Conservation (phyloP, 2,797 vertebrate genomes). For the Setipinna tenuifilis region DNA sequence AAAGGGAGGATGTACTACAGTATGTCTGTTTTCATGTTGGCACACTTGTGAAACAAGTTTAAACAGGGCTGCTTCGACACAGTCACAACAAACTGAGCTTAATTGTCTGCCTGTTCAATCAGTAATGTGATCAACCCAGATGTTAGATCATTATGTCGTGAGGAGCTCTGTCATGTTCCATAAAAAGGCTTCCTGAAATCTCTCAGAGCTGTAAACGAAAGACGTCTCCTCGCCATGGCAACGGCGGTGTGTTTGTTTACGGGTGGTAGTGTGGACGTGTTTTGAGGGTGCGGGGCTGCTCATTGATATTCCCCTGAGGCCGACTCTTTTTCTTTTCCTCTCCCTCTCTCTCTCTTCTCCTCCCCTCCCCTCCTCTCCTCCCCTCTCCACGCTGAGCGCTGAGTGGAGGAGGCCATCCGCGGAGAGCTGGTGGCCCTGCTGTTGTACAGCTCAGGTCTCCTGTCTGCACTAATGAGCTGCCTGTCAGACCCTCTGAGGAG, state of each 20-base stretch:
- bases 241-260: slow-evolving; percentile 42
- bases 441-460: slow-evolving; percentile 34
- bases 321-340: slow-evolving; percentile 29
- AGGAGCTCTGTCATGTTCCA: background rate
- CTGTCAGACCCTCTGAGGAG: slow-evolving; percentile 47
- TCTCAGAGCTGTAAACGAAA: background rate
- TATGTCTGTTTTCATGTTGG: background rate
- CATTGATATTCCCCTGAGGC: slow-evolving; percentile 8
- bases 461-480: slow-evolving; percentile 65
- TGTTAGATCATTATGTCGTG: background rate
- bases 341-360: too few species aligned
- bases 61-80: background rate
- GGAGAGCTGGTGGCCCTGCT: slow-evolving; percentile 31
- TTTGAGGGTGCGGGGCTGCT: slow-evolving; percentile 24
- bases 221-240: slow-evolving; percentile 18
- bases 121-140: background rate
- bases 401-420: slow-evolving; percentile 46
- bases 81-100: background rate
- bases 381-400: slow-evolving; percentile 52
- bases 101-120: background rate
- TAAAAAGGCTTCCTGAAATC: background rate
- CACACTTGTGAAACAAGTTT: background rate
- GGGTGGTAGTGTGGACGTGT: slow-evolving; percentile 29
- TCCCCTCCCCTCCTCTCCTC: slow-evolving; percentile 13
- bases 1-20: background rate